phyloP scores from a whole-genome alignment of 30 jellyfish, hydroid and myxozoan species.

The Turritopsis rubra region DNA sequence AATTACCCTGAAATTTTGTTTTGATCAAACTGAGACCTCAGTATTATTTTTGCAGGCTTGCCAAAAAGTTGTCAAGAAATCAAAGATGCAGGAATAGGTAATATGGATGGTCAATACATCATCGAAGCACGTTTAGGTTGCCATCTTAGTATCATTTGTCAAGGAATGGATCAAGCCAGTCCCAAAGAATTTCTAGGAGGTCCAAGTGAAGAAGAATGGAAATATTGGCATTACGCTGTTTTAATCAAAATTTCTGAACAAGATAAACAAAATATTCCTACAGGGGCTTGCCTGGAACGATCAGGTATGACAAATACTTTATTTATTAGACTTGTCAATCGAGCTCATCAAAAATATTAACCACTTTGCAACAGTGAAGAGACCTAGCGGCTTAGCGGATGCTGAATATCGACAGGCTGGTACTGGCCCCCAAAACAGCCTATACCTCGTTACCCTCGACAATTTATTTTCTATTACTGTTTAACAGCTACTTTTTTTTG shows the following conservation, averaged over 20 bases:
- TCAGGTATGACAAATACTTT: conserved; percentile 47
- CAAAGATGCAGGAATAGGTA: conserved; percentile 70
- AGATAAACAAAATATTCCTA: conserved; percentile 66
- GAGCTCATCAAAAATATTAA: not conserved
- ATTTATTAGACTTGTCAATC: not conserved
- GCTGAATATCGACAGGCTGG: too few species aligned
- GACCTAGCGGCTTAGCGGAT: not conserved
- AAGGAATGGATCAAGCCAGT: conserved; percentile 59
- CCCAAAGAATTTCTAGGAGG: conserved; percentile 95
- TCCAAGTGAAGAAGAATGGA: conserved; percentile 72
- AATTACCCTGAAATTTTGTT: too few species aligned
- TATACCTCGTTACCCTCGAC: too few species aligned
- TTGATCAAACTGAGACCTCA: too few species aligned
- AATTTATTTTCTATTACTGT: too few species aligned
- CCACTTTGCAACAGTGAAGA: not conserved
- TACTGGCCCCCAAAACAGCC: too few species aligned
- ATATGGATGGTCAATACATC: conserved; percentile 79
- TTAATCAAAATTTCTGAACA: conserved; percentile 60
- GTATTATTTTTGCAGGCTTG: conserved; percentile 31
- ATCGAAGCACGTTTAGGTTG: conserved; percentile 78
- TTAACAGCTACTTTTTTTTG: too few species aligned
- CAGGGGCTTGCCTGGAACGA: conserved; percentile 84
- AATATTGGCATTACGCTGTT: conserved; percentile 78
- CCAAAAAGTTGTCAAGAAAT: conserved; percentile 85
- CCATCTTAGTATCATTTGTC: conserved; percentile 87